Base-by-base conservation (phyloP, 37 sponge, comb jelly and placozoan species). In the Crambe crambe region DNA sequence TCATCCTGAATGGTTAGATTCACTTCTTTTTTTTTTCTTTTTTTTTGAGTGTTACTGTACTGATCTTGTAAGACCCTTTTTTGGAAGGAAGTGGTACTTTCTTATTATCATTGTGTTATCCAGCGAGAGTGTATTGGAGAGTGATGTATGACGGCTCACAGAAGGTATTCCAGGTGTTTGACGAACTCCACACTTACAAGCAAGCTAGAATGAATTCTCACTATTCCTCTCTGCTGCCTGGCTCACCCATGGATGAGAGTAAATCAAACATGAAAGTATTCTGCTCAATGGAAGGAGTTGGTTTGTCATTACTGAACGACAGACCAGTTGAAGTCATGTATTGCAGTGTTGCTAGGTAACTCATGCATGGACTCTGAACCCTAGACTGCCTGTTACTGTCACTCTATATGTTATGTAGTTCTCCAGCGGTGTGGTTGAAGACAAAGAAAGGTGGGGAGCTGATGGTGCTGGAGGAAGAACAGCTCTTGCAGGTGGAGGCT, bases 401-500 rank as follows among this genome's bases (percentile, higher is more conserved):
- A n/a, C n/a, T n/a, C 23, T 41, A 31, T 15, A 15, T 22, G 4
- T 42, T 58, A 5, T 32, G 5, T 59, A 77, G 78, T 58, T 77
- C 78, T 61, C 78, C 78, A 21, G 64, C 43, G 34, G 63, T 77
- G 40, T 77, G 78, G 78, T 61, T 61, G 42, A 77, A 77, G 66
- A 29, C 3, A 3, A 58, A 23, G 26, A 2, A 54, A 34, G 66
- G 66, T 20, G 66, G 32, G 17, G 30, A 65, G 36, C 58, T 61
- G 29, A 23, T 39, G 6, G 29, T 23, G 3, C n/a, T 77, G 22
- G 43, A 35, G 31, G 39, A 61, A 12, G 78, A 77, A 35, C 29
- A 61, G 3, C 59, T 61, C 23, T 23, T 38, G 37, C 37, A 62
- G 78, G 25, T 36, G 20, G 78, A 77, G 17, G 58, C 43, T 17